These are phyloP conservation scores for Aleiodes sp. DNA, from an alignment of 1,140 invertebrate species.

Conservation along the genomic window DNA sequence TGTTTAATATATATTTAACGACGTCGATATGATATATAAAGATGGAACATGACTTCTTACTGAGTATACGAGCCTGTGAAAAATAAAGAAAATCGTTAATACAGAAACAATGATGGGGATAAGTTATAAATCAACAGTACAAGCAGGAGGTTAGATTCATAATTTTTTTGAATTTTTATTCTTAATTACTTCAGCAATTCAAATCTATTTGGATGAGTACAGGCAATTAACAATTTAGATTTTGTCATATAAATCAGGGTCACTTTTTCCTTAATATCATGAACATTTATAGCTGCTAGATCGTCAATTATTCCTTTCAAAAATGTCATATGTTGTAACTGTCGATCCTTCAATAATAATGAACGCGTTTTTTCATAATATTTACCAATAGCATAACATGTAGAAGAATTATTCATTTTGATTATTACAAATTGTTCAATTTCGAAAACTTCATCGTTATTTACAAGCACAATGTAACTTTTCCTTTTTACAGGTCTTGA, in stretches of 20 bases:
- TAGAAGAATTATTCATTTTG: background rate
- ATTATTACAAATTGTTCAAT: background rate
- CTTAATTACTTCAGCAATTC: constrained; percentile 1
- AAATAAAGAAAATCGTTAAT: too few species aligned
- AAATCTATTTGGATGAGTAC: background rate
- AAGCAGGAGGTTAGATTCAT: too few species aligned
- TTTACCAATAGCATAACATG: background rate
- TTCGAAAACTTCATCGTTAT: background rate
- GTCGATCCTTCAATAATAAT: background rate
- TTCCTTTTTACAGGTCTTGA: too few species aligned
- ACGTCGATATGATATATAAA: too few species aligned
- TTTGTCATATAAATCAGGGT: background rate
- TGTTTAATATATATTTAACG: too few species aligned
- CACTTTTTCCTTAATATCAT: background rate
- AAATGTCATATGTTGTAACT: background rate
- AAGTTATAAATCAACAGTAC: too few species aligned
- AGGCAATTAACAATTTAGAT: background rate
- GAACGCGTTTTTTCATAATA: background rate
- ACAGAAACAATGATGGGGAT: too few species aligned
- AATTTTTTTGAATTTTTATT: background rate
- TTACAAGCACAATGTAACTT: too few species aligned
- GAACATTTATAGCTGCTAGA: background rate
- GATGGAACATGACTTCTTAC: too few species aligned
- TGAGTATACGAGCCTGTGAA: too few species aligned
- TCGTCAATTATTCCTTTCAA: background rate